phyloP scores from a whole-genome alignment of 2,113 vertebrate species.

The Phylloscopus trochiloides region DNA sequence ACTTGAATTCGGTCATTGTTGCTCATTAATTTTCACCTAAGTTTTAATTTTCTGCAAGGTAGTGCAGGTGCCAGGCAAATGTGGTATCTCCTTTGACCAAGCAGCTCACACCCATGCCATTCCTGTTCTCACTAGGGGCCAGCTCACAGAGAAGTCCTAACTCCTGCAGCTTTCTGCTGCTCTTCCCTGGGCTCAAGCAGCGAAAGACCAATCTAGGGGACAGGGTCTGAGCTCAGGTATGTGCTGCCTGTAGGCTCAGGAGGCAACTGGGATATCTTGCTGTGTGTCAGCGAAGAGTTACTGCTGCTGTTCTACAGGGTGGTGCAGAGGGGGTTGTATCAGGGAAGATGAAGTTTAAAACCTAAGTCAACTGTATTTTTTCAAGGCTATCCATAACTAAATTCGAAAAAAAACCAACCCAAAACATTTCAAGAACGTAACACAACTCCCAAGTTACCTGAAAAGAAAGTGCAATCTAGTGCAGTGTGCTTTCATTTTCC shows the following conservation, averaged over 20 bases:
- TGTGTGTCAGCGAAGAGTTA: neutral
- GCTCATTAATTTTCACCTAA: neutral
- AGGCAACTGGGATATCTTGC: neutral
- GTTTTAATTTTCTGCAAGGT: neutral
- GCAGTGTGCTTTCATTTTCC: slow-evolving; percentile 42
- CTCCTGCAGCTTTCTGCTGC: neutral
- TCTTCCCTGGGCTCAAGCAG: neutral
- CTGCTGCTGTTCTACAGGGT: neutral
- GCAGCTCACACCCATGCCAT: neutral
- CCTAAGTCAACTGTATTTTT: neutral
- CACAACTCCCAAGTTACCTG: neutral
- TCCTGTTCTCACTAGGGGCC: neutral
- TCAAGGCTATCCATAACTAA: neutral
- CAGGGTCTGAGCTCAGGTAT: neutral
- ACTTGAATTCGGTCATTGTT: neutral
- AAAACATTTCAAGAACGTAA: neutral
- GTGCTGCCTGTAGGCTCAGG: neutral
- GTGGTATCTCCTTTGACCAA: rapidly evolving
- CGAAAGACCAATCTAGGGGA: neutral
- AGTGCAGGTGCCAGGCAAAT: rapidly evolving
- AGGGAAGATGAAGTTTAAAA: neutral
- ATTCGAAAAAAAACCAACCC: neutral
- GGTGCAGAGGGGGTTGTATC: neutral
- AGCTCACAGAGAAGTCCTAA: neutral
- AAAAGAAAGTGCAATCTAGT: slow-evolving; percentile 52